phyloP scores from a whole-genome alignment of 2,113 vertebrate genomes.

The Turnix velox region DNA sequence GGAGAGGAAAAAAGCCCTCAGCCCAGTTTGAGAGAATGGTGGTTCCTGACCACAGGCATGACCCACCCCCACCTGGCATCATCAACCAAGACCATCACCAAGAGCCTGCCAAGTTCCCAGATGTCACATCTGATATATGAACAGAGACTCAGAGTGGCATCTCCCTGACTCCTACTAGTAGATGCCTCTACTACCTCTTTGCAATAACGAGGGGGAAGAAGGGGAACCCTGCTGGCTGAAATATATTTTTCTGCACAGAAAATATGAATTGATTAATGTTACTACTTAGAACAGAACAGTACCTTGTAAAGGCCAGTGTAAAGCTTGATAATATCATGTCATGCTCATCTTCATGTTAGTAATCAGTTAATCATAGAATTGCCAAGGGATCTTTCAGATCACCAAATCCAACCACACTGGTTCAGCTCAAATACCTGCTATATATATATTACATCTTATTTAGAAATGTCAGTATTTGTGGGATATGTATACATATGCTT shows the following conservation, averaged over 20 bases:
- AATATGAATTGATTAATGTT: background rate
- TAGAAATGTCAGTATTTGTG: background rate
- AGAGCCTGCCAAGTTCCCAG: background rate
- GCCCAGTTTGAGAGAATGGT: background rate
- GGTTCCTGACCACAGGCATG: background rate
- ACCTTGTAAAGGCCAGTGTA: background rate
- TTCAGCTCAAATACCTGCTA: background rate
- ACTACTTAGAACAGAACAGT: background rate
- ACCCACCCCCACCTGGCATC: fast-evolving
- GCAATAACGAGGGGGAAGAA: fast-evolving
- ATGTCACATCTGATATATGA: background rate
- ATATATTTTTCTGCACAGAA: background rate
- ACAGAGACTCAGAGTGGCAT: background rate
- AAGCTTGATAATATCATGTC: background rate
- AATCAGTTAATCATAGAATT: background rate
- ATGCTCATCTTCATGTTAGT: background rate
- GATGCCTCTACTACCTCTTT: background rate
- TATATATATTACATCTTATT: background rate
- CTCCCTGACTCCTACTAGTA: background rate
- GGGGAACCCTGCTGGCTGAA: too few species aligned
- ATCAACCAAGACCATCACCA: background rate
- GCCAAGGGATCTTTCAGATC: too few species aligned
- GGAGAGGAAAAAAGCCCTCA: background rate
- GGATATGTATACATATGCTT: background rate
- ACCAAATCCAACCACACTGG: background rate